Conservation (phyloP, 2,113 vertebrate genomes). For the Lasiurus cinereus region DNA sequence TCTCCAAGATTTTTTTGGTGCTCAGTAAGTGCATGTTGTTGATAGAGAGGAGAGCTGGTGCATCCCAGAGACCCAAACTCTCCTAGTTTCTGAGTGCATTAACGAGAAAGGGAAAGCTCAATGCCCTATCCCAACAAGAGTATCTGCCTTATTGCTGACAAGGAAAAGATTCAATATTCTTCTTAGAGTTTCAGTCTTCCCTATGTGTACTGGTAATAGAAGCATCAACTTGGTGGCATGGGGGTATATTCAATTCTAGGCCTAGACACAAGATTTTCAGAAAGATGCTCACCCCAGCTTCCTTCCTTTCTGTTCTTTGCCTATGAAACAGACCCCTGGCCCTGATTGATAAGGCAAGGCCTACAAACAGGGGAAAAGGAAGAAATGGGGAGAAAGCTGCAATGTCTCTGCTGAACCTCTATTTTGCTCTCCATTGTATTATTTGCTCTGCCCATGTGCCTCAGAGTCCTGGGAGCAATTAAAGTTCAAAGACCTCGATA, state of each 20-base stretch:
- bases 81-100: conserved; percentile 3
- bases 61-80: neutral
- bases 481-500: conserved; percentile 69
- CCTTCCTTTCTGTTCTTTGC: neutral
- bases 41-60: neutral
- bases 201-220: neutral
- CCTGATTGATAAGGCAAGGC: neutral
- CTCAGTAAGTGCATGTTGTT: neutral
- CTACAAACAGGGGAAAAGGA: neutral
- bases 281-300: neutral
- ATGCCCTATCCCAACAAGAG: neutral
- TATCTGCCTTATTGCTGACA: neutral
- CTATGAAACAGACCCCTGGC: neutral
- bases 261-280: conserved; percentile 32
- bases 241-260: neutral
- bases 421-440: neutral
- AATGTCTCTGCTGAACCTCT: neutral
- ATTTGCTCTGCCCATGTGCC: conserved; percentile 15
- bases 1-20: neutral
- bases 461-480: conserved; percentile 69
- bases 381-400: neutral
- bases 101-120: neutral
- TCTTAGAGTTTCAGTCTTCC: neutral
- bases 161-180: neutral
- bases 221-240: neutral